A percentile compares a stretch with the other conserved stretches of the same genome.
Conservation (phyloP, 1,140 invertebrate species). For the Hycleus cichorii region DNA sequence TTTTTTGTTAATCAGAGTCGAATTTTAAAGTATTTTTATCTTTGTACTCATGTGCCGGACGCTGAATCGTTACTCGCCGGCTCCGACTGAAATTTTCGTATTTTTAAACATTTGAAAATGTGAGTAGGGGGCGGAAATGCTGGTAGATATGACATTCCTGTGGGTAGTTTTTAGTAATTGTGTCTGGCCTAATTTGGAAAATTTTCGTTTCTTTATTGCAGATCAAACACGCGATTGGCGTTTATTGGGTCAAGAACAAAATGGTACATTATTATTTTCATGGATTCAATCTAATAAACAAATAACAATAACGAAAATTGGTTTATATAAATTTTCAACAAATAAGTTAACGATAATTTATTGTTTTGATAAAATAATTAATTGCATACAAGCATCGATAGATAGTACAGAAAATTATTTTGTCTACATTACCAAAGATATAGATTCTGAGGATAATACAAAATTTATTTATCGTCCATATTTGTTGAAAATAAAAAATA, state of each 20-base stretch:
- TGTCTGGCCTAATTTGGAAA: not conserved
- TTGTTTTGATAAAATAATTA: conserved; percentile 53
- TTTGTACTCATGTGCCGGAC: no score
- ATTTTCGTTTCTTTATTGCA: conserved; percentile 23
- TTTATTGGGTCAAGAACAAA: conserved; percentile 66
- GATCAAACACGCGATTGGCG: conserved; percentile 63
- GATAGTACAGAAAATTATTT: conserved; percentile 43
- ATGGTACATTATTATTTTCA: conserved; percentile 60
- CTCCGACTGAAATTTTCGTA: no score
- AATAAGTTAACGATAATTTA: conserved; percentile 54
- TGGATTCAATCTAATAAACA: conserved; percentile 51
- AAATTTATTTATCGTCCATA: conserved; percentile 47
- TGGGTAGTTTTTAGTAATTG: no score
- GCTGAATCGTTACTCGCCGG: no score
- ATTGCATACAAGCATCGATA: conserved; percentile 70
- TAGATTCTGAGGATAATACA: conserved; percentile 18
- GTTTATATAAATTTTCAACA: conserved; percentile 46
- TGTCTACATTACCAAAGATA: conserved; percentile 52
- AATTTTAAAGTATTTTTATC: no score
- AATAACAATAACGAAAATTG: conserved; percentile 41
- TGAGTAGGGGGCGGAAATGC: no score
- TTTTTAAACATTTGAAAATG: no score
- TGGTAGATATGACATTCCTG: no score
- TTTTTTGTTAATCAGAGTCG: no score
- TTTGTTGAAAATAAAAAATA: conserved; percentile 51